Base-by-base conservation (phyloP, 2,888 invertebrate species). In the Drosophila anceps region DNA sequence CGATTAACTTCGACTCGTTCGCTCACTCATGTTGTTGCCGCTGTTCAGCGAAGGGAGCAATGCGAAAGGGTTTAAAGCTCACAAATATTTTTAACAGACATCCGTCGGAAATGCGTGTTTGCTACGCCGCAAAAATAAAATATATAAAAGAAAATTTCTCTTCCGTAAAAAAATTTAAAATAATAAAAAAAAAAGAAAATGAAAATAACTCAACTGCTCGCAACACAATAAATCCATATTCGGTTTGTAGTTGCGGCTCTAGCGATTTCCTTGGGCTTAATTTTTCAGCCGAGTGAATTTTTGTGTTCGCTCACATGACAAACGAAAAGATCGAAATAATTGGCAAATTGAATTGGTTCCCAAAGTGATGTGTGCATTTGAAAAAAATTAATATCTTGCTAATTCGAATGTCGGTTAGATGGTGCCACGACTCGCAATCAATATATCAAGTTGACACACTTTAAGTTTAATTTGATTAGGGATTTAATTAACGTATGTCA, bases 221-320 rank as follows among this genome's bases (percentile, higher is more conserved):
- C 15, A 60, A 69, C 69, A 78, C 51, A 66, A 75, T 72, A 80
- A 78, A 81, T 69, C 76, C 79, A 80, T 81, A 76, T 78, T 63
- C 57, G 48, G 64, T 27, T 20, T 51, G 68, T 50, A 50, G 15
- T 60, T 44, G 53, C 35, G 37, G 12, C 50, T 27, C 37, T 39
- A 54, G 37, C 27, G 27, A 37, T 39, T 71, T 43, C 48, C 33
- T 64, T 69, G 53, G 44, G 67, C 55, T 66, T 68, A 41, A 60
- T 69, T 77, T 71, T 53, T 73, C 73, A 57, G 58, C 44, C 66
- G 64, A 79, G 15, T 79, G 69, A 33, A 27, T 33, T 67, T 65
- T 60, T 55, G 20, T 39, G 67, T 59, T 27, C 50, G 18, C 43
- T 27, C 44, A 46, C 43, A 44, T 18, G 24, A 44, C 33, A 50